Conservation (phyloP, 2,888 invertebrate species). For the Anorthoa munda region DNA sequence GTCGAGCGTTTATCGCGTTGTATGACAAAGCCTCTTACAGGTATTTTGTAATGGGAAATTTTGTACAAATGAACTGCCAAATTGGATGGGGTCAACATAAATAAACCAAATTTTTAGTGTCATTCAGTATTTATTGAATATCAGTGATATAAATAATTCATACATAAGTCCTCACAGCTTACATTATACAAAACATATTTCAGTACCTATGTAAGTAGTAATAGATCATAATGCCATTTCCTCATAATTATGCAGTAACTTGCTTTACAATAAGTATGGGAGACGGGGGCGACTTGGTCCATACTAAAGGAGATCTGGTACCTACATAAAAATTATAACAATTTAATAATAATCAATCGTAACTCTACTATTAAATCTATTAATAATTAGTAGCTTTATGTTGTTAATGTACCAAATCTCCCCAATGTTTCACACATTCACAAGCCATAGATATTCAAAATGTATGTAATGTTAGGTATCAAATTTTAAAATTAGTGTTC, state of each 20-base stretch:
- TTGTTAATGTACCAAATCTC: too few relatives aligned
- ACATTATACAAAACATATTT: constrained; percentile 21
- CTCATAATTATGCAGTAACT: background rate
- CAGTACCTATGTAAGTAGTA: background rate
- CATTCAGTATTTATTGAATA: constrained; percentile 20
- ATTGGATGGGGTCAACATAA: background rate
- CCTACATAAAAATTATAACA: too few relatives aligned
- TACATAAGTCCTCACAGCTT: background rate
- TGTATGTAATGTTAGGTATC: background rate
- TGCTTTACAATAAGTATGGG: too few relatives aligned
- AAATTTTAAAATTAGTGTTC: constrained; percentile 1
- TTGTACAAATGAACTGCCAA: background rate
- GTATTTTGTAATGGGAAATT: background rate
- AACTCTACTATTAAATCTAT: too few relatives aligned
- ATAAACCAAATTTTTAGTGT: constrained; percentile 6
- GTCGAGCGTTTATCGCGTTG: too few relatives aligned
- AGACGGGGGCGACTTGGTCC: too few relatives aligned
- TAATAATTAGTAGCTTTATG: background rate
- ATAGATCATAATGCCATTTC: background rate
- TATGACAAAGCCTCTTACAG: too few relatives aligned
- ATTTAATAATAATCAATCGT: too few relatives aligned
- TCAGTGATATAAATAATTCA: background rate
- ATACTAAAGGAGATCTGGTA: too few relatives aligned
- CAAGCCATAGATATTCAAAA: background rate
- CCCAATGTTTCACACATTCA: background rate